These are phyloP conservation scores for Baronia brevicornis DNA, from an alignment of 2,888 invertebrate genomes.

Conservation along the genomic window DNA sequence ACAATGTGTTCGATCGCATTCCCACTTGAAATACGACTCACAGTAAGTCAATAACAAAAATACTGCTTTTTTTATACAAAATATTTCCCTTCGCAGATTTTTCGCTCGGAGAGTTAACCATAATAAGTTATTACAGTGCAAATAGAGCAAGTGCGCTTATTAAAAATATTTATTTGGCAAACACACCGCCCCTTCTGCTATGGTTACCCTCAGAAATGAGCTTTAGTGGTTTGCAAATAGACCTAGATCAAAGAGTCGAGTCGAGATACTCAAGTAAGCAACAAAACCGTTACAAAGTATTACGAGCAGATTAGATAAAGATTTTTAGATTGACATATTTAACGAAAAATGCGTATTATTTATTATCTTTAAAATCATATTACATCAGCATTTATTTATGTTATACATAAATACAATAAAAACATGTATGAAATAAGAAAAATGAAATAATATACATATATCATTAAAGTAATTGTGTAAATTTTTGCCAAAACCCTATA, in stretches of 20 bases:
- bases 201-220: constrained; percentile 35
- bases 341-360: too few species aligned
- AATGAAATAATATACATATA: too few species aligned
- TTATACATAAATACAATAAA: too few species aligned
- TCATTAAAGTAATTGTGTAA: too few species aligned
- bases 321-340: too few species aligned
- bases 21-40: constrained; percentile 42
- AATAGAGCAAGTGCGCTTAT: constrained; percentile 53
- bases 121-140: constrained; percentile 50
- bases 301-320: too few species aligned
- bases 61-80: too few species aligned
- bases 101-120: constrained; percentile 25
- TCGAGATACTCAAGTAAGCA: constrained; percentile 11
- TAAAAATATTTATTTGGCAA: constrained; percentile 61
- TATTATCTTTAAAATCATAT: too few species aligned
- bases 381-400: too few species aligned
- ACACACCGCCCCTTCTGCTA: constrained; percentile 37
- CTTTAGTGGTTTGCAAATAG: constrained; percentile 50
- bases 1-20: constrained; percentile 35
- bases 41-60: constrained; percentile 17
- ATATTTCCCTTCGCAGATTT: too few species aligned
- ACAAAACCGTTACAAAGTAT: too few species aligned
- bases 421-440: too few species aligned
- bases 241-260: constrained; percentile 51
- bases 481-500: constrained; percentile 20